Base-by-base conservation (phyloP, 2,113 vertebrate genomes). In the Odocoileus hemionus region DNA sequence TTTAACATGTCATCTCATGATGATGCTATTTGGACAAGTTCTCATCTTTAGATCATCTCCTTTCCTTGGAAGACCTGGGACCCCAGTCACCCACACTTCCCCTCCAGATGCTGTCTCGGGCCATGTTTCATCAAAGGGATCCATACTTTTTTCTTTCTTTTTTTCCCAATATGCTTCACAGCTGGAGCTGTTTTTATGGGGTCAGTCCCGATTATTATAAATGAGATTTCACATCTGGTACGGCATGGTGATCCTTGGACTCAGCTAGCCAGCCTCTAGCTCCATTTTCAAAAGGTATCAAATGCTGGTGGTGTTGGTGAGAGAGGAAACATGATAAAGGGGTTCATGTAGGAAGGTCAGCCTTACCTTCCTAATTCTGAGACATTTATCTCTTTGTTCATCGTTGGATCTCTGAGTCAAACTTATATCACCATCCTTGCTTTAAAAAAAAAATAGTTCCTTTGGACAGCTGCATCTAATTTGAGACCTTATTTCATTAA, bases 401-500 rank as follows among this genome's bases (percentile, higher is more conserved):
- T 86, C 10, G 0, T 4, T 83, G 78, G 89, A 89, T 39, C 86
- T 14, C 23, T 45, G 64, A 47, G 58, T n/a, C n/a, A 76, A 52
- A 87, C 87, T 86, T 76, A 10, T 26, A 25, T 19, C 82, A 6
- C 23, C 33, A 13, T 55, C 21, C 7, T 36, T n/a, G 78, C 78
- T 54, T 70, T 28, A 45, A 43, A 50, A 50, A 19, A 12, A 61
- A 50, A 19, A 54, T 55, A 13, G 57, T 28, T 78, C 30, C 78
- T 96, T 39, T 83, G 67, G 45, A 67, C 84, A 70, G 64, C 43
- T 80, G 64, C 55, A 11, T 84, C 95, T 93, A 58, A 86, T 87
- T 79, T 64, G 45, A 84, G 67, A 89, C n/a, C 39, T 86, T 61
- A 23, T 84, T 83, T 16, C n/a, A 36, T 54, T 26, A 79, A 79